phyloP scores from a whole-genome alignment of 2,113 vertebrate genomes.

The Myrmecophaga tridactyla region DNA sequence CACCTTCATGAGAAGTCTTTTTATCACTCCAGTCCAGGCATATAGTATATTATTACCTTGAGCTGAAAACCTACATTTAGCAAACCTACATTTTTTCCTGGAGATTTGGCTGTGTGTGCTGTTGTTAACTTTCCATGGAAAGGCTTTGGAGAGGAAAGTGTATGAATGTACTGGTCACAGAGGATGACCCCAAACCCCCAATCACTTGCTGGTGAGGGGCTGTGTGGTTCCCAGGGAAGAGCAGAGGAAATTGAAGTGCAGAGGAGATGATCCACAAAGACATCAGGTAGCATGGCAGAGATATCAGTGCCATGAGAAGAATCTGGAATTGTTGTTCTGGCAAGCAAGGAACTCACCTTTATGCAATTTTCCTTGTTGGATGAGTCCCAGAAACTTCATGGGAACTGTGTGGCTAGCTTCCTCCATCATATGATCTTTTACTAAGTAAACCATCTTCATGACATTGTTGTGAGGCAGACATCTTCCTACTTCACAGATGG shows the following conservation, averaged over 20 bases:
- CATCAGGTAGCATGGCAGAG: no score
- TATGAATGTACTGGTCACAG: neutral
- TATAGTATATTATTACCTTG: neutral
- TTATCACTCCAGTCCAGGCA: neutral
- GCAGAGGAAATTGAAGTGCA: neutral
- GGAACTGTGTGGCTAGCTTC: neutral
- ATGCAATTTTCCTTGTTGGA: neutral
- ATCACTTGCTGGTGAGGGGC: neutral
- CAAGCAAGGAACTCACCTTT: neutral
- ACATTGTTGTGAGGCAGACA: neutral
- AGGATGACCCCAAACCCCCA: neutral
- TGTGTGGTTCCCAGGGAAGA: neutral
- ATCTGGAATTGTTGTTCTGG: no score
- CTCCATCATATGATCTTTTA: neutral
- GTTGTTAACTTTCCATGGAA: neutral
- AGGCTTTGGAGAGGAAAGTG: neutral
- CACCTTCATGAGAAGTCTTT: neutral
- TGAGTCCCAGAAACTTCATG: neutral
- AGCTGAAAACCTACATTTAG: slow-evolving; percentile 24
- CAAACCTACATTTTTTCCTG: neutral
- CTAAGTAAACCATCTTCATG: neutral
- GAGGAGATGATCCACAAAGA: neutral
- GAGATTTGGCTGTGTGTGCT: neutral
- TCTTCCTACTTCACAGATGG: neutral
- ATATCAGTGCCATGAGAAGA: accelerated